Evolutionary conservation across 2,888 invertebrate genomes (phyloP).

Genomic region (Idaea straminata): DNA sequence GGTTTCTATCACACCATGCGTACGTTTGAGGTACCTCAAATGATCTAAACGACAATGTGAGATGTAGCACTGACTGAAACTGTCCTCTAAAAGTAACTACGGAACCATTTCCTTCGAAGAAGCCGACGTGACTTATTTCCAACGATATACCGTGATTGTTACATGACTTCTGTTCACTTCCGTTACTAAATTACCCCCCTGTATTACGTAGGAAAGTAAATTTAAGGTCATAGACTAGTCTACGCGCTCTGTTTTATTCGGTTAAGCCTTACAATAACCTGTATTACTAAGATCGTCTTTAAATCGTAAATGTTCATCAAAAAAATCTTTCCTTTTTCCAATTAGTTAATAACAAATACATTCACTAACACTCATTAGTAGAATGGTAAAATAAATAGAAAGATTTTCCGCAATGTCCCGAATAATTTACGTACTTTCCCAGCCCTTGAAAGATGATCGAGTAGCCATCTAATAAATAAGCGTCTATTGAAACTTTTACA

Average conservation of each 20-base stretch:
- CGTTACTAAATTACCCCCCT: constrained; percentile 60
- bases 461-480: not conserved
- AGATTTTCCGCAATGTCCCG: not conserved
- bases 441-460: not conserved
- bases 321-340: not conserved
- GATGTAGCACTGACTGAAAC: not conserved
- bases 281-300: not conserved
- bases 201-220: constrained; percentile 49
- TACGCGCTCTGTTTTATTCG: constrained; percentile 14
- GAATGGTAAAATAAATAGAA: not conserved
- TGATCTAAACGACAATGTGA: not conserved
- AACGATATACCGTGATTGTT: constrained; percentile 28
- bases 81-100: not conserved
- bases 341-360: too few relatives aligned
- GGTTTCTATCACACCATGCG: too few relatives aligned
- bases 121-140: constrained; percentile 10
- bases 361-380: not conserved
- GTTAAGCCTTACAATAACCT: not conserved
- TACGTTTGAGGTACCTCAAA: too few relatives aligned
- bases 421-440: constrained; percentile 20
- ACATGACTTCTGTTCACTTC: constrained; percentile 63
- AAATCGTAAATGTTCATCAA: not conserved
- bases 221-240: constrained; percentile 34
- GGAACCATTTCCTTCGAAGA: constrained; percentile 26
- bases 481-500: not conserved